Base-by-base conservation (phyloP, 2,888 invertebrate genomes). In the Prenolepis imparis region DNA sequence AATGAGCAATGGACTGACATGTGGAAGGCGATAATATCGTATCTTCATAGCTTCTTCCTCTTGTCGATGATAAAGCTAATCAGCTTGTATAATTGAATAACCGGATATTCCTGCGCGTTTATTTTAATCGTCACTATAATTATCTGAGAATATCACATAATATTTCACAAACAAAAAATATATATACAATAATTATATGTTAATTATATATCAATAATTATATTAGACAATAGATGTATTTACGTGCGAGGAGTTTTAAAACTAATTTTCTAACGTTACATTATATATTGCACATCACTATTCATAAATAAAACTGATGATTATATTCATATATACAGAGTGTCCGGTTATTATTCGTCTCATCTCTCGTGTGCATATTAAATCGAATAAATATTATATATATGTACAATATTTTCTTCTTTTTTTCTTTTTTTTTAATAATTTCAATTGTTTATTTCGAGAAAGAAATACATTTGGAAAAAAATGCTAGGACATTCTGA, bases 11-110 rank as follows among this genome's bases (percentile, higher is more conserved):
- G 73, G 66, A 67, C 55, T 80, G 39, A 85, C 21, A 82, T 83
- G 89, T 89, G 83, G 88, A 88, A 82, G 88, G 89, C 24, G 68
- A 63, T 9, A 21, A 24, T 36, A 67, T n/a, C n/a, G n/a, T 80
- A 85, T 89, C 89, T 70, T 77, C 61, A 63, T 36, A 52, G 52
- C 63, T 61, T 78, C 84, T 87, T 85, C 85, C 83, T 85, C 75
- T 83, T 82, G 64, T 59, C 41, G 44, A 57, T 21, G 89, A 90
- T 90, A 89, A 84, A 59, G 24, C 44, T 81, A 70, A 84, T 83
- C 84, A 44, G 72, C 21, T 61, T 12, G 15, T 18, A 44, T 55
- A 39, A 84, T 73, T 28, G 28, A 73, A 28, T 61, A 72, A 32
- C 24, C 18, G 8, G 41, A 66, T 9, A 44, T 21, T 74, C 32